Evolutionary conservation across 2,113 vertebrate species (phyloP).

Genomic region (Pelusios castaneus): DNA sequence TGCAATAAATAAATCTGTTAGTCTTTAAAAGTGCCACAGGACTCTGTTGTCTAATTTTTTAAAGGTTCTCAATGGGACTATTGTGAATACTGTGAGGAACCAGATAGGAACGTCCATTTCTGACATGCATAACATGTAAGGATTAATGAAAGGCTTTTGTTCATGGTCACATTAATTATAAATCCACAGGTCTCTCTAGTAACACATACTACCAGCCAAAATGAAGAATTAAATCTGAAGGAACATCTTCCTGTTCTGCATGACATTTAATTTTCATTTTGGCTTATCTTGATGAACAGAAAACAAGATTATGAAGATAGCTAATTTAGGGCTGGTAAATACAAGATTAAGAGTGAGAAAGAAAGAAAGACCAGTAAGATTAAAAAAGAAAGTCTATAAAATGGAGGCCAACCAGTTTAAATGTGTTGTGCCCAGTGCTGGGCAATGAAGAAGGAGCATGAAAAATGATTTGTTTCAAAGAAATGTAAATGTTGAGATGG

Average conservation of each 20-base stretch:
- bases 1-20: too few species aligned
- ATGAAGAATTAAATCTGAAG: background rate
- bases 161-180: background rate
- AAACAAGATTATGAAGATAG: background rate
- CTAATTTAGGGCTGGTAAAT: background rate
- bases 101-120: background rate
- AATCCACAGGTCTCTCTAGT: background rate
- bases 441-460: too few species aligned
- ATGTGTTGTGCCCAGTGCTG: background rate
- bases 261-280: background rate
- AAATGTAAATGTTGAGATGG: too few species aligned
- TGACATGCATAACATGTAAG: background rate
- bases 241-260: background rate
- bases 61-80: background rate
- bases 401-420: background rate
- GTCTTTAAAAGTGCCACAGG: too few species aligned
- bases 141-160: background rate
- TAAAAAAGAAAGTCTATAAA: background rate
- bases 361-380: background rate
- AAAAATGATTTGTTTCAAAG: too few species aligned
- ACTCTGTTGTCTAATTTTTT: too few species aligned
- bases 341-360: background rate
- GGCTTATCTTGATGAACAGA: background rate
- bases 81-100: background rate
- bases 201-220: background rate